Conservation (phyloP, 2,888 invertebrate species). For the Drosophila histrio region DNA sequence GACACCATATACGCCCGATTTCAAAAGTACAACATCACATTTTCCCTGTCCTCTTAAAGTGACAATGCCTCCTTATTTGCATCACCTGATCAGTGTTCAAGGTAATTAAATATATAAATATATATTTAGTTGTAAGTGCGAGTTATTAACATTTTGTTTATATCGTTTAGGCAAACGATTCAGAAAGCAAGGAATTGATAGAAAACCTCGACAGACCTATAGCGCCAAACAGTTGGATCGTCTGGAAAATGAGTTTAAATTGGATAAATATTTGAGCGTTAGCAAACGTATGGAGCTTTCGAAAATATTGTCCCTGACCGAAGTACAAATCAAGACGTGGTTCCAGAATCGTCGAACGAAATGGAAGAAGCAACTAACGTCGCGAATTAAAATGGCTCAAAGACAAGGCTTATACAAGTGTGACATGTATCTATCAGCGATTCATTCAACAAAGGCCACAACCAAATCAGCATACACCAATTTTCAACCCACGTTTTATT, state of each 20-base stretch:
- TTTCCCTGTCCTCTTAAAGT: conserved; percentile 72
- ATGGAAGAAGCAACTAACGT: conserved; percentile 97
- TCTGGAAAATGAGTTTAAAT: conserved; percentile 96
- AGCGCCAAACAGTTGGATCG: conserved; percentile 96
- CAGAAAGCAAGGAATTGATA: conserved; percentile 93
- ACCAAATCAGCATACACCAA: conserved; percentile 32
- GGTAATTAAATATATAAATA: conserved; percentile 82
- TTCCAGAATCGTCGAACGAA: conserved; percentile 92
- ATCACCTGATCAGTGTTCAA: conserved; percentile 86
- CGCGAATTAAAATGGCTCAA: conserved; percentile 94
- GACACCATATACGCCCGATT: neutral
- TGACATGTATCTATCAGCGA: conserved; percentile 86
- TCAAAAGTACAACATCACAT: neutral
- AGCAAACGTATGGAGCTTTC: conserved; percentile 97
- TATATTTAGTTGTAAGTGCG: neutral
- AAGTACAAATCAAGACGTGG: conserved; percentile 69
- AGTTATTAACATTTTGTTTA: neutral
- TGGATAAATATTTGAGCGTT: conserved; percentile 97
- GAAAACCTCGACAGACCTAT: conserved; percentile 98
- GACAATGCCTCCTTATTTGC: conserved; percentile 82
- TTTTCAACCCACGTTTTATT: conserved; percentile 58
- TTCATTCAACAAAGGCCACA: conserved; percentile 79
- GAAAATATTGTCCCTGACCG: conserved; percentile 88
- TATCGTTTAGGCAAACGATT: conserved; percentile 88
- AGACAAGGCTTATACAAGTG: conserved; percentile 90